phyloP scores from a whole-genome alignment of 2,797 vertebrate genomes.

The Perodicticus potto region DNA sequence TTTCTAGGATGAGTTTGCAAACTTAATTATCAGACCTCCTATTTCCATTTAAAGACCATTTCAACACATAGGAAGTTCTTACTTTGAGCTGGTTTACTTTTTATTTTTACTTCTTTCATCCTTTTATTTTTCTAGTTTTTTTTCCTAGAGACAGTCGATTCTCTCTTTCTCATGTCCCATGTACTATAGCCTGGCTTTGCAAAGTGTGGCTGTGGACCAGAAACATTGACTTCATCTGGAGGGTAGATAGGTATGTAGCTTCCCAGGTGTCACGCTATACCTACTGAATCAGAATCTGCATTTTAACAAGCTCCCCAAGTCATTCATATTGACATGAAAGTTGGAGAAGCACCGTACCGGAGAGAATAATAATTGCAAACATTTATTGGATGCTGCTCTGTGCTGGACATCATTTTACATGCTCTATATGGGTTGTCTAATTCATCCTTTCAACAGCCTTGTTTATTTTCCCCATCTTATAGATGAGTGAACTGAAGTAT shows the following conservation, averaged over 20 bases:
- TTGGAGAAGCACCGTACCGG: background rate
- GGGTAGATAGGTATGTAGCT: background rate
- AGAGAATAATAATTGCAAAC: background rate
- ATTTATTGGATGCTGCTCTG: background rate
- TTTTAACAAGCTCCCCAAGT: background rate
- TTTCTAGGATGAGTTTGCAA: too few relatives aligned
- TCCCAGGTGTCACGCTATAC: background rate
- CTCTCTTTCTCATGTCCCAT: background rate
- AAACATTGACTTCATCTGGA: background rate
- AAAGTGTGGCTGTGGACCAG: background rate
- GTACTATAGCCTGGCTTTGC: background rate
- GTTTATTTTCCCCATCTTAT: background rate
- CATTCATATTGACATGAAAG: background rate
- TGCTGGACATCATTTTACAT: background rate
- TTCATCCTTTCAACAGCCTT: background rate
- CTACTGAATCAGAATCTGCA: background rate
- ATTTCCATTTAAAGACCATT: conserved; percentile 40
- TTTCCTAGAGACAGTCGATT: background rate
- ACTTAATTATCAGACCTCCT: too few relatives aligned
- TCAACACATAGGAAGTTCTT: background rate
- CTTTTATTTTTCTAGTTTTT: background rate
- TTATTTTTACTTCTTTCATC: background rate
- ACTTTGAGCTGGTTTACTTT: conserved; percentile 28
- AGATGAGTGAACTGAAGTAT: background rate
- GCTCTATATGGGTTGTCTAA: background rate